Conservation (phyloP, 2,113 vertebrate genomes). For the Psephotus haematonotus region DNA sequence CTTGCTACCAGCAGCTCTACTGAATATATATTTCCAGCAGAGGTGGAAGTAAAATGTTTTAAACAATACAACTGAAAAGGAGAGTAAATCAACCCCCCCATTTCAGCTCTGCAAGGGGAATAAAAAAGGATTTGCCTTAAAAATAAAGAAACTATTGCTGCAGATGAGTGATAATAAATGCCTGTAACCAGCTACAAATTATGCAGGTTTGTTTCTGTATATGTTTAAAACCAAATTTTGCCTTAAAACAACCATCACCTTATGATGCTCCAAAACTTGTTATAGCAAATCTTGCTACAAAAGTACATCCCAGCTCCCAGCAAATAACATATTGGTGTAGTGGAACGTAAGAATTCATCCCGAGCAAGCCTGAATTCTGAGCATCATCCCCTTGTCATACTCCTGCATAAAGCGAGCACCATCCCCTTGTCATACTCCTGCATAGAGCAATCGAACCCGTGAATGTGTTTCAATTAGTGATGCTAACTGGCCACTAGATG, state of each 20-base stretch:
- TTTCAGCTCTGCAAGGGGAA: slow-evolving; percentile 9
- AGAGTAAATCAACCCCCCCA: not conserved
- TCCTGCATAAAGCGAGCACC: not conserved
- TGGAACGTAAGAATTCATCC: not conserved
- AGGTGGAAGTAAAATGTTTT: not conserved
- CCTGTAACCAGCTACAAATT: not conserved
- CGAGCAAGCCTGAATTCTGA: not conserved
- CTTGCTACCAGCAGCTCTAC: not conserved
- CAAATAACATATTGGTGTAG: not conserved
- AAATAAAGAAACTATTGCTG: not conserved
- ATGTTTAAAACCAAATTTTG: not conserved
- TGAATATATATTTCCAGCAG: not conserved
- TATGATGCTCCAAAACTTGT: not conserved
- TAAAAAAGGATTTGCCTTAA: slow-evolving; percentile 19
- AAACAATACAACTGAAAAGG: not conserved
- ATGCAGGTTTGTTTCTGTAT: not conserved
- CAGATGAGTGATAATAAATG: slow-evolving; percentile 11
- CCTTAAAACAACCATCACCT: not conserved
- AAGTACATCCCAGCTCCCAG: fast-evolving
- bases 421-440: not conserved
- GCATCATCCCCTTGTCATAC: fast-evolving
- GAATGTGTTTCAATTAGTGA: not conserved
- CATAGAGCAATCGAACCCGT: not conserved
- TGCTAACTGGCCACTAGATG: slow-evolving; percentile 28
- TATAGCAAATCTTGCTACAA: not conserved